Evolutionary conservation across 1,140 invertebrate species (phyloP), one percentile per base, ranked within the genome.

Genomic region (Chrysoperla carnea): DNA sequence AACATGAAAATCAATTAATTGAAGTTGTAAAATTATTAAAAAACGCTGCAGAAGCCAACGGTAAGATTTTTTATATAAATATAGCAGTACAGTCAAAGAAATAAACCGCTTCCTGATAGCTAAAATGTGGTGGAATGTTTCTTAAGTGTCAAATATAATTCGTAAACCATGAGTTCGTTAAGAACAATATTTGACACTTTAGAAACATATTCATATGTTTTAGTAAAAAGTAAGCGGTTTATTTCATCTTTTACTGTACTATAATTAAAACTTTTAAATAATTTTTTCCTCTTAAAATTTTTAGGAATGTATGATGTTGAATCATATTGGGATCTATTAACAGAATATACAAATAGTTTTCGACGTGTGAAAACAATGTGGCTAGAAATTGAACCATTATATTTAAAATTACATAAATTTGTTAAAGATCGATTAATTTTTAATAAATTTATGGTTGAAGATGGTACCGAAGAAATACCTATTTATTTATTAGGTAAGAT

Each of bases 251-350:
- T n/a, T n/a, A n/a, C n/a, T n/a, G n/a, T n/a, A n/a, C n/a, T n/a
- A n/a, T n/a, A n/a, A n/a, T n/a, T n/a, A n/a, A 23, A 23, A 23
- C 5, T 43, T 36, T 39, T 17, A 48, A 14, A 27, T 42, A 14
- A 37, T 41, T 45, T 38, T 8, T 40, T 29, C 37, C 9, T 45
- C 36, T 39, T 8, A 45, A n/a, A n/a, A 17, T 23, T 55, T 52
- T 38, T 43, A 67, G 64, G 44, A 36, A 46, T 47, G 8, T 49
- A 61, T 13, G 52, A 61, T 29, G 61, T 68, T 1, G 56, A 63
- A 47, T 59, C 64, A 36, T 76, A 76, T 50, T 77, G 75, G 75
- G 71, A 75, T 48, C 62, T 64, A 28, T 51, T 77, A 8, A 56
- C 50, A 6, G 70, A 70, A 44, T 70, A 68, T 42, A 56, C 63